Percentiles rank a stretch among this genome's conserved stretches.
These are phyloP conservation scores for Triops cancriformis DNA, from an alignment of 1,140 invertebrate genomes.

Conservation along the genomic window DNA sequence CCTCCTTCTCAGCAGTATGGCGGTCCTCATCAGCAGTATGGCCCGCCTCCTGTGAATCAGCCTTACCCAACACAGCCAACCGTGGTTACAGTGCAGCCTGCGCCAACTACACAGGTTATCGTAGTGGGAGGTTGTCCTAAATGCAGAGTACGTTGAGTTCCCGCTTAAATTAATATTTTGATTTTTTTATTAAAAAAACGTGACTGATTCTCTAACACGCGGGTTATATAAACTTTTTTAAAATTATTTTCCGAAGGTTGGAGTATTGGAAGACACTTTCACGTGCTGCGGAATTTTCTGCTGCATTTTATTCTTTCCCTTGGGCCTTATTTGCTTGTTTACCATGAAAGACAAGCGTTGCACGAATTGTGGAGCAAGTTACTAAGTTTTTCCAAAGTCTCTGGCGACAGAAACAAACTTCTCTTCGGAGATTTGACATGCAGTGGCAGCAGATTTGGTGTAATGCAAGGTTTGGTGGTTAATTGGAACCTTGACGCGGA, in stretches of 20 bases:
- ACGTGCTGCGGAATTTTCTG: slow-evolving; percentile 71
- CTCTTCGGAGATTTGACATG: neutral
- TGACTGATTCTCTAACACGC: neutral
- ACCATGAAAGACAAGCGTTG: slow-evolving; percentile 66
- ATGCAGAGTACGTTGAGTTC: slow-evolving; percentile 20
- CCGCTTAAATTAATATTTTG: neutral
- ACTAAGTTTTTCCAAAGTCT: neutral
- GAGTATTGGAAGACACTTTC: slow-evolving; percentile 71
- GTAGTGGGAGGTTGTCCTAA: slow-evolving; percentile 12
- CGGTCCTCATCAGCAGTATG: neutral
- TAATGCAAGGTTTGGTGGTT: too few relatives aligned
- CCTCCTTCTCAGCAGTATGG: neutral
- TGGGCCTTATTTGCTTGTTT: slow-evolving; percentile 73
- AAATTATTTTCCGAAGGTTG: slow-evolving; percentile 47
- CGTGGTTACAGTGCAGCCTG: neutral
- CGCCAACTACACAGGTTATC: slow-evolving; percentile 1
- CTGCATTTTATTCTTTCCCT: slow-evolving; percentile 74
- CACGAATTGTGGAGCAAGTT: slow-evolving; percentile 65
- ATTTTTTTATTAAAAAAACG: too few relatives aligned
- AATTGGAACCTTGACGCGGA: too few relatives aligned
- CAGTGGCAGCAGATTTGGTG: neutral
- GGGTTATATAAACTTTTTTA: neutral
- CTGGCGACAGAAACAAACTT: too few relatives aligned
- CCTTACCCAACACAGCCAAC: neutral
- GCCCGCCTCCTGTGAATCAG: neutral